A percentile compares a stretch with the other conserved stretches of the same genome.
Conservation (phyloP, 2,797 vertebrate genomes). For the Amphiprion clarkii region DNA sequence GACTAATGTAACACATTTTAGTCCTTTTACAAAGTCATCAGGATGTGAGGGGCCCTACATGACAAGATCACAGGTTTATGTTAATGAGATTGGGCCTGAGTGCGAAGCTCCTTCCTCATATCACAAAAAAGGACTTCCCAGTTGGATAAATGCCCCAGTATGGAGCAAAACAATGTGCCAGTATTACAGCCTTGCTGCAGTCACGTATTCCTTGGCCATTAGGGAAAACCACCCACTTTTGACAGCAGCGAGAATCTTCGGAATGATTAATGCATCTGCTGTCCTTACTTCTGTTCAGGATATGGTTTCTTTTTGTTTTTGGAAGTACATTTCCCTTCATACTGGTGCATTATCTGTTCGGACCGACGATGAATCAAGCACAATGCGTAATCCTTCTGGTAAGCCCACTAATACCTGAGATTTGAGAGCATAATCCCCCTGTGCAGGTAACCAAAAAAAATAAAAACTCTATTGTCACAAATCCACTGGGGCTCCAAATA, state of each 20-base stretch:
- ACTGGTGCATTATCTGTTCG: constrained; percentile 52
- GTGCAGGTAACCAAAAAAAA: constrained; percentile 67
- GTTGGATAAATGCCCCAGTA: constrained; percentile 37
- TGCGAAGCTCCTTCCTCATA: constrained; percentile 29
- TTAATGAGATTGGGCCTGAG: constrained; percentile 35
- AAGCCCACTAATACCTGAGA: constrained; percentile 81
- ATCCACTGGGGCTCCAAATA: constrained; percentile 64
- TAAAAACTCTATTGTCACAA: constrained; percentile 71
- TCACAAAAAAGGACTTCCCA: constrained; percentile 27
- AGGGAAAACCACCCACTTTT: constrained; percentile 61
- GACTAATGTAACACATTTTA: neutral
- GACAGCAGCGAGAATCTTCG: constrained; percentile 37
- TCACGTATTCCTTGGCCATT: constrained; percentile 45
- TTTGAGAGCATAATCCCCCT: constrained; percentile 76
- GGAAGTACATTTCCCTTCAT: constrained; percentile 25
- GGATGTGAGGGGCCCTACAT: constrained; percentile 22
- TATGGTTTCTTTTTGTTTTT: constrained; percentile 9
- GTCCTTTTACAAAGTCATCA: constrained; percentile 18
- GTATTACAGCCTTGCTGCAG: constrained; percentile 36
- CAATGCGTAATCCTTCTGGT: constrained; percentile 76
- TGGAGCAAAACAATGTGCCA: constrained; percentile 39
- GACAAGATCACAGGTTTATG: constrained; percentile 54
- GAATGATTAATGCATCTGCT: constrained; percentile 57
- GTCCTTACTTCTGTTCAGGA: constrained; percentile 26
- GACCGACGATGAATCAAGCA: constrained; percentile 64